Evolutionary conservation across 2,888 invertebrate genomes (phyloP).

Genomic region (Koerneria pararmatus): DNA sequence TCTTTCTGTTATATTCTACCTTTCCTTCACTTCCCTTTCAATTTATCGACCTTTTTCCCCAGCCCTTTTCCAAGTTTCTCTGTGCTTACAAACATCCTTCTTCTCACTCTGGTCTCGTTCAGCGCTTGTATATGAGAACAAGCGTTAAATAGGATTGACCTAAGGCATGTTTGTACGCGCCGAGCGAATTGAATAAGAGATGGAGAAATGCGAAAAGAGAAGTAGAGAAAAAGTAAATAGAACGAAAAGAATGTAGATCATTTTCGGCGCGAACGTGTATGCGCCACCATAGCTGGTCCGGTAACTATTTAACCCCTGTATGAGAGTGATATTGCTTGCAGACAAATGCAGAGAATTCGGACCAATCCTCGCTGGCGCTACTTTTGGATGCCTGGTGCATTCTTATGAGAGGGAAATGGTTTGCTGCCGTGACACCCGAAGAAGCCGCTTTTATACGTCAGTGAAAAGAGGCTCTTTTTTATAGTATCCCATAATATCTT

Average conservation of each 20-base stretch:
- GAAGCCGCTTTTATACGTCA: constrained; percentile 29
- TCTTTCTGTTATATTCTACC: no score
- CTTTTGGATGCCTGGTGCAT: constrained; percentile 72
- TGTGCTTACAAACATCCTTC: background rate
- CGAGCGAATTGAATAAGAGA: no score
- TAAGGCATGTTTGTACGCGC: no score
- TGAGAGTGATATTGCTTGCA: constrained; percentile 17
- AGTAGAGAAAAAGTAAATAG: no score
- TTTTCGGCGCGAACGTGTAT: no score
- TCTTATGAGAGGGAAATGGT: constrained; percentile 62
- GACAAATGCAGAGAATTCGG: constrained; percentile 56
- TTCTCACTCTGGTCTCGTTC: background rate
- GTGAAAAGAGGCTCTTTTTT: no score
- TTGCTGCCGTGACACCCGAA: constrained; percentile 22
- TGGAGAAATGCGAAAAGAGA: no score
- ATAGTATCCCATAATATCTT: no score
- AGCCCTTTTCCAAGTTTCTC: background rate
- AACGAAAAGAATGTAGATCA: no score
- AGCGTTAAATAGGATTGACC: background rate
- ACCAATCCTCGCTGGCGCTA: constrained; percentile 71
- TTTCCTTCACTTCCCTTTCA: no score
- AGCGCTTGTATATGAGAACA: background rate
- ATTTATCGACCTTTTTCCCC: background rate
- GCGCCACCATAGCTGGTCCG: no score
- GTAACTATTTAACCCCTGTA: no score